Conservation (phyloP, 2,888 invertebrate genomes). For the Plagodis pulveraria region DNA sequence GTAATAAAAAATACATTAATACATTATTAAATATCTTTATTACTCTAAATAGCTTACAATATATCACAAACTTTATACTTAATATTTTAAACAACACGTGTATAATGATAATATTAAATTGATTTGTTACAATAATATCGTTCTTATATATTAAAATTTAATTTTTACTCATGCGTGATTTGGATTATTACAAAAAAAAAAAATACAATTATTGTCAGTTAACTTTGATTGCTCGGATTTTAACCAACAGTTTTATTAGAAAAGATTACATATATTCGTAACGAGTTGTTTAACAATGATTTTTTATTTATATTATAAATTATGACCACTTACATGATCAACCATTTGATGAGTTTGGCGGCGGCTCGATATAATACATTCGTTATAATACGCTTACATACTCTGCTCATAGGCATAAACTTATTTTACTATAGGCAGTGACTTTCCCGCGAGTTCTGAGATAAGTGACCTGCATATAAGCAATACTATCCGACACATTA, state of each 20-base stretch:
- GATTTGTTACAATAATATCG: neutral
- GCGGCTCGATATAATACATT: too few relatives aligned
- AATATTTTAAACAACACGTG: conserved; percentile 40
- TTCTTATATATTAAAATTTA: conserved; percentile 9
- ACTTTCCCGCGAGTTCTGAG: too few relatives aligned
- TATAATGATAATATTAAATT: conserved; percentile 35
- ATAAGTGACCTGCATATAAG: too few relatives aligned
- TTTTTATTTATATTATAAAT: too few relatives aligned
- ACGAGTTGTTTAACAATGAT: too few relatives aligned
- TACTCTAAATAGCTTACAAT: conserved; percentile 58
- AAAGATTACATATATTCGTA: too few relatives aligned
- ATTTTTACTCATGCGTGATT: conserved; percentile 3
- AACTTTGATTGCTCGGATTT: neutral
- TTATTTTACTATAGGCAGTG: too few relatives aligned
- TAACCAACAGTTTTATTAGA: neutral
- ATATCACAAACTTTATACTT: conserved; percentile 69
- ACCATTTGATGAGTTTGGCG: too few relatives aligned
- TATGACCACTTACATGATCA: too few relatives aligned
- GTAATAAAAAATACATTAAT: conserved; percentile 4
- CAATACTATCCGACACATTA: too few relatives aligned
- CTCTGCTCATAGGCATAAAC: too few relatives aligned
- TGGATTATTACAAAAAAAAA: neutral
- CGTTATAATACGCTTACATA: too few relatives aligned
- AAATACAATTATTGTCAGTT: conserved; percentile 19
- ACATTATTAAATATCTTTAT: conserved; percentile 55